Evolutionary conservation across 2,113 vertebrate genomes (phyloP).

Genomic region (Zootoca vivipara): DNA sequence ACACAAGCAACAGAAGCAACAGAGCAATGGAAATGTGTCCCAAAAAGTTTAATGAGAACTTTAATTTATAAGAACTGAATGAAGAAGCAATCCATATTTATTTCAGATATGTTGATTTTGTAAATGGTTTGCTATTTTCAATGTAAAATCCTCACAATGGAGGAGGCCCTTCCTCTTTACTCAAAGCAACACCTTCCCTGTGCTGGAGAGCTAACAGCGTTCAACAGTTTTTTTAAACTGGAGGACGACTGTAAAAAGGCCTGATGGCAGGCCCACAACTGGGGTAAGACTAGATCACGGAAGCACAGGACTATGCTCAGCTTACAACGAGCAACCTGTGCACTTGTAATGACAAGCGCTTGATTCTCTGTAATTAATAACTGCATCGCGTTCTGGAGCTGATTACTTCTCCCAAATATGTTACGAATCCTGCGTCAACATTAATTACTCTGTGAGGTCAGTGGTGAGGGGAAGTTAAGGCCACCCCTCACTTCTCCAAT

Average conservation of each 20-base stretch:
- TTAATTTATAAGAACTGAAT: neutral
- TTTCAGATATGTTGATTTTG: neutral
- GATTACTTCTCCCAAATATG: slow-evolving; percentile 64
- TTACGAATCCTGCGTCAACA: slow-evolving; percentile 57
- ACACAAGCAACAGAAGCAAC: neutral
- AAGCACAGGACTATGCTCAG: neutral
- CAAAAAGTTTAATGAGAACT: neutral
- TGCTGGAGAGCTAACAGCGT: neutral
- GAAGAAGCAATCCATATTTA: neutral
- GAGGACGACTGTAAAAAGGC: neutral
- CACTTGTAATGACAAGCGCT: slow-evolving; percentile 42
- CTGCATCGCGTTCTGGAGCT: slow-evolving; percentile 60
- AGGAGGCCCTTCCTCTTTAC: neutral
- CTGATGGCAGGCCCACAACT: neutral
- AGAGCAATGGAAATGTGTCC: neutral
- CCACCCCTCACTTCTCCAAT: slow-evolving; percentile 51
- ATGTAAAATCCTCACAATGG: neutral
- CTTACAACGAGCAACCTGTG: slow-evolving; percentile 47
- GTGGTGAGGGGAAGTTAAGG: slow-evolving; percentile 55
- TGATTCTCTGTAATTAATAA: slow-evolving; percentile 62
- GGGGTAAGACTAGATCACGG: slow-evolving; percentile 18
- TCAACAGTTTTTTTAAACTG: neutral
- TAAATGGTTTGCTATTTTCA: neutral
- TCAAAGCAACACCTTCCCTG: neutral
- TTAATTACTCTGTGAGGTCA: slow-evolving; percentile 66